Conservation (phyloP, 2,797 vertebrate species). For the Hippoglossus hippoglossus region DNA sequence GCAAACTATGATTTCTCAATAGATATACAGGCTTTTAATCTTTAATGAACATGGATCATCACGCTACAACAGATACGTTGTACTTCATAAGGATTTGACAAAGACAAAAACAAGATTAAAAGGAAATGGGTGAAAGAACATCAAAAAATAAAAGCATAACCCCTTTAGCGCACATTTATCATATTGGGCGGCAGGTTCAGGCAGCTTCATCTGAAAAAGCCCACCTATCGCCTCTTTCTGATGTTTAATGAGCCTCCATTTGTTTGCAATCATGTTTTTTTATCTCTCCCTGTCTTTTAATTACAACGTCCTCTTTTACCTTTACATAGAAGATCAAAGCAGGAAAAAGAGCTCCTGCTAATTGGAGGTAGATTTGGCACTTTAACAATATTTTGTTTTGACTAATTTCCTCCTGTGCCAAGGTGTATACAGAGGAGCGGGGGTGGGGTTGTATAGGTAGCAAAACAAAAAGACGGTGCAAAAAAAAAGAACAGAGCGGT, state of each 20-base stretch:
- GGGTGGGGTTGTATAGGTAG: constrained; percentile 18
- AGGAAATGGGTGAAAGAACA: too few relatives aligned
- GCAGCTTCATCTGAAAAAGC: not conserved
- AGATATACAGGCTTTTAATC: too few relatives aligned
- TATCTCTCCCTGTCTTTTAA: constrained; percentile 38
- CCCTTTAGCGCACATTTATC: not conserved
- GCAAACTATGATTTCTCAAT: too few relatives aligned
- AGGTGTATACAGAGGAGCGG: constrained; percentile 39
- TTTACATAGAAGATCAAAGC: constrained; percentile 68
- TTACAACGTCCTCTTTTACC: constrained; percentile 58
- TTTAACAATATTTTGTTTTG: constrained; percentile 64
- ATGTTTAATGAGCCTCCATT: constrained; percentile 64
- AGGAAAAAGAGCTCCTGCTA: constrained; percentile 40
- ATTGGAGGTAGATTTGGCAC: constrained; percentile 63
- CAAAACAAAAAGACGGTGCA: not conserved
- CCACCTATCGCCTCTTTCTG: constrained; percentile 24
- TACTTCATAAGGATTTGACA: too few relatives aligned
- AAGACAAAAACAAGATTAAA: too few relatives aligned
- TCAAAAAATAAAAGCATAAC: not conserved
- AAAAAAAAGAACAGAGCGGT: constrained; percentile 1
- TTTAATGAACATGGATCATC: too few relatives aligned
- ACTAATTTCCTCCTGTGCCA: constrained; percentile 60
- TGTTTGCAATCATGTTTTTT: constrained; percentile 46
- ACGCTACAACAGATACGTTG: too few relatives aligned
- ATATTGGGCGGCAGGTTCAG: not conserved